Base-by-base conservation (phyloP, 2,888 invertebrate genomes). In the Pseudococcus jackbeardsleyi region DNA sequence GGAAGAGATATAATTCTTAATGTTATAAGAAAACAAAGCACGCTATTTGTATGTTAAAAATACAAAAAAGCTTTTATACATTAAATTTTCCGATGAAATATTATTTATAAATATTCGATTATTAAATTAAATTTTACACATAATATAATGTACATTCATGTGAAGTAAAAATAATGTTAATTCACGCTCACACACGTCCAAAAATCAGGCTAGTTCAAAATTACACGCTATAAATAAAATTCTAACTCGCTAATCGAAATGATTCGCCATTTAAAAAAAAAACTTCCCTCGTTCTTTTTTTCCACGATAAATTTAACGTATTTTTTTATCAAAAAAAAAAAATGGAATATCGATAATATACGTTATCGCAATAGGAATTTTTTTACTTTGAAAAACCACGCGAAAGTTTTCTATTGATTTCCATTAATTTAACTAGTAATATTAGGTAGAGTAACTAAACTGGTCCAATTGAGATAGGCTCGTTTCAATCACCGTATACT, bases 1-100 rank as follows among this genome's bases (percentile, higher is more conserved):
- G 79, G 79, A 82, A 82, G 79, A 82, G 46, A 82, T 82, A 82
- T 82, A 82, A 19, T 82, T 82, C 79, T 82, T 82, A 82, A 82
- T 46, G 17, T 82, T 42, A 82, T 82, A 46, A 82, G 79, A 82
- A 82, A 82, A 82, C 79, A 82, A 82, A 82, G 79, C 79, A 46
- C 79, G 79, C 79, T 82, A 82, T 82, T 82, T 46, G 79, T 82
- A 82, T 8, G 79, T 82, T 82, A 82, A 82, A 42, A 82, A 82
- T 82, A 82, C 79, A 82, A 82, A 82, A 82, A 82, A 82, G 79
- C 79, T 46, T 82, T 82, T 82, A 82, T 82, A 82, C 79, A 82
- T 46, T 19, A 82, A 46, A 82, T 42, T 82, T 82, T 17, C 79
- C 79, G 79, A 42, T 82, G 79, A 82, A 46, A 82, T 46, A 82